Evolutionary conservation across 2,888 invertebrate genomes (phyloP), one percentile per base, ranked within the genome.

Genomic region (Stegana nigrithorax): DNA sequence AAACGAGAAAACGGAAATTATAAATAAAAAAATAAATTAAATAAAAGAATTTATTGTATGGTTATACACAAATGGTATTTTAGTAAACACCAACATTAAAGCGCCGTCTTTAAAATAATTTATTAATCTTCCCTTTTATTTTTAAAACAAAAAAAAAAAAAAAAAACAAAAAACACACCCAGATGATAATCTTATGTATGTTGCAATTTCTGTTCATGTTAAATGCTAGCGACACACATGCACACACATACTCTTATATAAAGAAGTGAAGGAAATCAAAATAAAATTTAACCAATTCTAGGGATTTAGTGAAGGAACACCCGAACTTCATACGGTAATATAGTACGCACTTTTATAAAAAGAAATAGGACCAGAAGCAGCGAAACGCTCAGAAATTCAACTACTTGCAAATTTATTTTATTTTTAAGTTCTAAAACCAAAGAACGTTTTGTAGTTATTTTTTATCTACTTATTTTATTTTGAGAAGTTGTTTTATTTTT

Each of bases 391-490:
- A 27, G 26, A 27, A 42, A n/a, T n/a, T 44, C 17, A 57, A 21
- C 25, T 42, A 27, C 19, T 17, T 32, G 21, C 27, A 55, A 55
- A 44, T 12, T 17, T 29, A 36, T 42, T 56, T 59, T 45, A 71
- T 60, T 63, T 73, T 72, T 81, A 78, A 81, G 76, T 81, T 80
- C 73, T 81, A 73, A 81, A 76, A 80, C 80, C 80, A 80, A 80
- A 80, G 80, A 80, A 74, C 78, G 53, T 57, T 58, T 58, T 58
- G 26, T 45, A 23, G 12, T 45, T 23, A 45, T 23, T 23, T 23
- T 23, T 10, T 45, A 2, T 45, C 21, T 45, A 21, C 23, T 55
- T 59, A 14, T 23, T 59, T 59, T 59, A 6, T 39, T 36, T 23
- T n/a, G n/a, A n/a, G n/a, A n/a, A 26, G 17, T 7, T 26, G 26